Evolutionary conservation across 2,113 vertebrate genomes (phyloP), one percentile per base, ranked within the genome.

Genomic region (Vimba vimba): DNA sequence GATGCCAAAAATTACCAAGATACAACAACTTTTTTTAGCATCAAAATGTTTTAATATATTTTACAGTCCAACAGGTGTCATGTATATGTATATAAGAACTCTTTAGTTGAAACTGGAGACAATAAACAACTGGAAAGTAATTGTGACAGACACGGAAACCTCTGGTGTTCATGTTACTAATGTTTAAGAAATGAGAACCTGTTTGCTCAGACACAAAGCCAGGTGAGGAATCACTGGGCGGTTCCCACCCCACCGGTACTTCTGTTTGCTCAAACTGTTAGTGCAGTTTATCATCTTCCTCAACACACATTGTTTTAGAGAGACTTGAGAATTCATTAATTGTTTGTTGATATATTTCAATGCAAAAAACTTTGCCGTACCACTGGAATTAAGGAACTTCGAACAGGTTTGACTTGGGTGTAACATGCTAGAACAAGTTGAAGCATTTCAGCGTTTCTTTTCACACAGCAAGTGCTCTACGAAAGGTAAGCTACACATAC

Each of bases 401-500:
- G 30, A 52, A 50, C 73, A 30, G 45, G 45, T 52, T 52, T 52
- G 13, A 50, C 30, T 30, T 30, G 74, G 74, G 45, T 76, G 45
- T 76, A 69, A 69, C 74, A 17, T 76, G 15, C 43, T 52, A 11
- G 15, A 19, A 66, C 64, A 69, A 36, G 66, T 2, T 43, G 30
- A 30, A 52, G 25, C 73, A 17, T 50, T n/a, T 74, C 30, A 15
- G 19, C 13, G 36, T 23, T n/a, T 6, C 10, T 23, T 6, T 8
- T 19, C 19, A 7, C 15, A 27, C 59, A 13, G 30, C 27, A 71
- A 57, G 74, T 9, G 73, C 11, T 79, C 73, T 8, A 12, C 2
- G 74, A 21, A 62, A 93, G 91, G 74, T 52, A 50, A 50, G 43
- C 19, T 50, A 30, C 15, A 6, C 19, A 30, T 30, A 30, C 27